Base-by-base conservation (phyloP, 1,140 invertebrate species). In the Mercenaria mercenaria region DNA sequence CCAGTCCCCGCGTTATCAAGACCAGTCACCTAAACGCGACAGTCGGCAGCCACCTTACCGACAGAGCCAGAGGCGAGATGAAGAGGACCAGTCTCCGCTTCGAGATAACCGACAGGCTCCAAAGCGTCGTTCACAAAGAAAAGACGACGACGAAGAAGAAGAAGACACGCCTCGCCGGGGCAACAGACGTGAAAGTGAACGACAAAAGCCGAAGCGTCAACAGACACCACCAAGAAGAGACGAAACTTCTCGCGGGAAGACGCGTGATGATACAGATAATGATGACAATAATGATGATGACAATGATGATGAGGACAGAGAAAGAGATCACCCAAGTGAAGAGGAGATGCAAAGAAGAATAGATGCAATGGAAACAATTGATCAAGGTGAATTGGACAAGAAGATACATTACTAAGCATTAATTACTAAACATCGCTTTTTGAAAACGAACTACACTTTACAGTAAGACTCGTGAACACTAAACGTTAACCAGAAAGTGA, bases 351-450 rank as follows among this genome's bases (percentile, higher is more conserved):
- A 56, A 26, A 52, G 39, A 29, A 47, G 47, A 56, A 39, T 39
- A 32, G 83, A 74, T 2, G 67, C 13, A 47, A 85, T 85, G 69
- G 69, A 52, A 23, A 11, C 2, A 56, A 3, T n/a, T 43, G 50
- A 85, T n/a, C 43, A 6, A 6, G 26, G 20, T 8, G 43, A 84
- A 10, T n/a, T 84, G 41, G 83, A 85, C 50, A 41, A 56, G 18
- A 26, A 85, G 1, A 41, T 85, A n/a, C 2, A 85, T 1, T 85
- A 85, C 26, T 85, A 85, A 32, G 23, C 34, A 59, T n/a, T n/a
- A n/a, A n/a, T n/a, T n/a, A n/a, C n/a, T n/a, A n/a, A n/a, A n/a
- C n/a, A n/a, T n/a, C n/a, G n/a, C n/a, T n/a, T n/a, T n/a, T n/a
- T n/a, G n/a, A n/a, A n/a, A n/a, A n/a, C n/a, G n/a, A n/a, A n/a